Base-by-base conservation (phyloP, 2,113 vertebrate genomes). In the Cichladusa arquata region DNA sequence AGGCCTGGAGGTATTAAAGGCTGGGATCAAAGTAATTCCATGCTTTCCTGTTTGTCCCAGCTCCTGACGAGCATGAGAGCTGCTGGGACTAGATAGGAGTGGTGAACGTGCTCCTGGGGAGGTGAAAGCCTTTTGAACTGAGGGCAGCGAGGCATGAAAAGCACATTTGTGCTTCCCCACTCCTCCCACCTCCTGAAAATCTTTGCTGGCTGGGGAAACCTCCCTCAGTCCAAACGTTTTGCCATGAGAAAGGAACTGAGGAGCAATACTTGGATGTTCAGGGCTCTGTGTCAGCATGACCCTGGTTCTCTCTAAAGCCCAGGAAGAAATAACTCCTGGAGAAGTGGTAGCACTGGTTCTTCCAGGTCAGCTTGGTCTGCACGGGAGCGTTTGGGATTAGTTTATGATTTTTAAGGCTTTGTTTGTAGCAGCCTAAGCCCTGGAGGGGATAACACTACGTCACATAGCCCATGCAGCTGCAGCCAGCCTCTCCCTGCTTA, bases 11-110 rank as follows among this genome's bases (percentile, higher is more conserved):
- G 47, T 11, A 8, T 51, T 47, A 54, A 83, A 54, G 66, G 47
- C 76, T 64, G 40, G 0, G 83, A 96, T 95, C 92, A 96, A 95
- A 97, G 95, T 8, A 33, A 81, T 28, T 79, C 83, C 5, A 4
- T 17, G 83, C n/a, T 91, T 95, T 95, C 95, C 94, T 95, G 93
- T 96, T 97, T 97, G 94, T 95, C 65, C 61, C 77, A 67, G 72
- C 80, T 73, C 94, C 80, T 26, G 62, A 96, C 0, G 8, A 88
- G 71, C 45, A 42, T 1, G 0, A 44, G 95, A 76, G 57, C 84
- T 93, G 92, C 81, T 81, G 73, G 38, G 81, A 85, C 91, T 45
- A 74, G 86, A 94, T 76, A 95, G 69, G 89, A 93, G 40, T 0
- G 0, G 80, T 40, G 77, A 84, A 96, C 77, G 73, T 93, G 91